Conservation (phyloP, 2,797 vertebrate genomes). For the Notoglanidium macrostoma region DNA sequence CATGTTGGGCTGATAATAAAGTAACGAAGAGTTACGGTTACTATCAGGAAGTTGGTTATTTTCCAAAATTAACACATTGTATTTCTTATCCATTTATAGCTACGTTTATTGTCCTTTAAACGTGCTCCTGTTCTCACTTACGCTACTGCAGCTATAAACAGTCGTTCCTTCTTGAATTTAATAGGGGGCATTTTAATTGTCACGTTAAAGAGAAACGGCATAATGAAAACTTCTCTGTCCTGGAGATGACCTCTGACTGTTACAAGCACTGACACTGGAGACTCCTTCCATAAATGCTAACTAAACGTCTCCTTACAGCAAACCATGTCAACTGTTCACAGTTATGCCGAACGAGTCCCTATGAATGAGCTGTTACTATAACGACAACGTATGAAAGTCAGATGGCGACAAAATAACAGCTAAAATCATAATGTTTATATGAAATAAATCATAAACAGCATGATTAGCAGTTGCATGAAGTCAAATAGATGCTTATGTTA, state of each 20-base stretch:
- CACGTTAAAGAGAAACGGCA: too few relatives aligned
- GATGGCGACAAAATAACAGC: neutral
- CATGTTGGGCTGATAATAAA: neutral
- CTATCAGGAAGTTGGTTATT: too few relatives aligned
- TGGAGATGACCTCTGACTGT: neutral
- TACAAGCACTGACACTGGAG: neutral
- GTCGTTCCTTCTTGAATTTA: neutral
- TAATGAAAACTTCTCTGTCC: too few relatives aligned
- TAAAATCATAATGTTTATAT: neutral
- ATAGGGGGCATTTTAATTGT: neutral
- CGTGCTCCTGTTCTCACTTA: neutral
- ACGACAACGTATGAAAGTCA: neutral
- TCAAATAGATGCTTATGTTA: neutral
- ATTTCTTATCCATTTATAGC: neutral
- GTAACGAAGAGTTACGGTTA: too few relatives aligned
- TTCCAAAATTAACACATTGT: neutral
- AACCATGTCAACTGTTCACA: neutral
- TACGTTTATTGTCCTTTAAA: neutral
- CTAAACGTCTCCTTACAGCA: neutral
- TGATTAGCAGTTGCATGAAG: too few relatives aligned
- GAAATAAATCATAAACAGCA: neutral
- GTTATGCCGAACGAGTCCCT: neutral
- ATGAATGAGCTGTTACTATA: neutral
- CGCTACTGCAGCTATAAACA: neutral
- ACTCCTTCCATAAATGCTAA: neutral